Base-by-base conservation (phyloP, 2,797 vertebrate species). In the Lates japonicus region DNA sequence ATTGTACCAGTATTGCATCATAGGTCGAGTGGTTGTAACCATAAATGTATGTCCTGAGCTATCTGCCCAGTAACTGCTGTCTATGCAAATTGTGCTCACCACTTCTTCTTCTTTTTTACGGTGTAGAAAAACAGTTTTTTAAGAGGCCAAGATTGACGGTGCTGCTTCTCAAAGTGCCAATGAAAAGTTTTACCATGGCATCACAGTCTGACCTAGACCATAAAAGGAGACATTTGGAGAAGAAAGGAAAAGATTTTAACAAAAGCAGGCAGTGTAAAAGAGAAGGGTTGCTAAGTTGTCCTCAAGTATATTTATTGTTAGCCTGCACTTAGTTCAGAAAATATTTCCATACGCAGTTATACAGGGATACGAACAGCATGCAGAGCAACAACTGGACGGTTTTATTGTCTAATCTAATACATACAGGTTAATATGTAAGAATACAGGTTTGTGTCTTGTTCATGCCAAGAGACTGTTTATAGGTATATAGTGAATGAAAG, bases 151-250 rank as follows among this genome's bases (percentile, higher is more conserved):
- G 68, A 87, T 70, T 76, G 65, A 81, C 37, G 13, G 70, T 78
- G 67, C 44, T 71, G 58, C 44, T 59, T 79, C 74, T 73, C 41
- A 42, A 76, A 77, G 58, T 78, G 75, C 74, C 69, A 83, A 51
- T 83, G 59, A 90, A 88, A 84, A 13, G 2, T 86, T 85, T 88
- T 73, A 89, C 25, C 48, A 78, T 14, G 5, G 20, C 19, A 67
- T 79, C 22, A 37, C 70, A 75, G 72, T 88, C 87, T 69, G 70
- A 78, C 58, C n/a, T 68, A 22, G 54, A 61, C 62, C 77, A 62
- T 76, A 77, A 87, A 81, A 69, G 68, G 51, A 87, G 29, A 80
- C 51, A 39, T 83, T 78, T 78, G 25, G 51, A 65, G 51, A 61
- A 37, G 29, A 65, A 75, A 74, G 20, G 14, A 46, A 57, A 59